These are phyloP conservation scores for Allolobophora icterica DNA, from an alignment of 2,888 invertebrate genomes.

Conservation along the genomic window DNA sequence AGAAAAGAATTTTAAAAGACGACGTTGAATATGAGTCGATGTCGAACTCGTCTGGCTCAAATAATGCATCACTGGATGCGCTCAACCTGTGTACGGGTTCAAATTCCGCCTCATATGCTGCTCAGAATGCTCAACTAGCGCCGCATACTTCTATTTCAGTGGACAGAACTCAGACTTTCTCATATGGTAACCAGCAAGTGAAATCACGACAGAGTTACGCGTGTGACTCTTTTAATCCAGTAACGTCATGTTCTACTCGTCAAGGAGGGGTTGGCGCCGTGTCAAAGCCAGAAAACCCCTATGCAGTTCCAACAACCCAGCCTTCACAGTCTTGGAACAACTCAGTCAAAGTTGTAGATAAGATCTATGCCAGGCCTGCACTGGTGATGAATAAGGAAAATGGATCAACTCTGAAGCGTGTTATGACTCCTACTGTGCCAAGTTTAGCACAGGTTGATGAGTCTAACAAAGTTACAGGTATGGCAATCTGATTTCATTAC, in stretches of 20 bases:
- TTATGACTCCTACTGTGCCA: constrained; percentile 22
- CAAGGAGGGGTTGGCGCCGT: background rate
- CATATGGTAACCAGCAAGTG: background rate
- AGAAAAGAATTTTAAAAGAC: constrained; percentile 13
- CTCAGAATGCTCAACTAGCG: background rate
- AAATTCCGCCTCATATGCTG: background rate
- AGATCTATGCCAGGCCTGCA: constrained; percentile 4
- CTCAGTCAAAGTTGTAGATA: constrained; percentile 18
- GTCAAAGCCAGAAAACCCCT: constrained; percentile 22
- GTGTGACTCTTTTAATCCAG: background rate
- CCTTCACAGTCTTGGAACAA: constrained; percentile 14
- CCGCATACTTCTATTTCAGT: background rate
- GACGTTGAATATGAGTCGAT: background rate
- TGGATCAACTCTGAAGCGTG: background rate
- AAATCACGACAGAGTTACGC: background rate
- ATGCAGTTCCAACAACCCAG: constrained; percentile 13
- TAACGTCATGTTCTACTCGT: background rate
- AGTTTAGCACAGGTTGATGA: background rate
- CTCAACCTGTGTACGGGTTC: background rate
- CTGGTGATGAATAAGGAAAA: background rate
- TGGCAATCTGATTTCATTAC: background rate
- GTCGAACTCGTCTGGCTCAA: background rate
- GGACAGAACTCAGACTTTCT: background rate
- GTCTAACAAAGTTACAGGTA: background rate
- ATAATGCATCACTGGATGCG: background rate